Conservation (phyloP, 2,888 invertebrate genomes). For the Tricholauxania praeusta region DNA sequence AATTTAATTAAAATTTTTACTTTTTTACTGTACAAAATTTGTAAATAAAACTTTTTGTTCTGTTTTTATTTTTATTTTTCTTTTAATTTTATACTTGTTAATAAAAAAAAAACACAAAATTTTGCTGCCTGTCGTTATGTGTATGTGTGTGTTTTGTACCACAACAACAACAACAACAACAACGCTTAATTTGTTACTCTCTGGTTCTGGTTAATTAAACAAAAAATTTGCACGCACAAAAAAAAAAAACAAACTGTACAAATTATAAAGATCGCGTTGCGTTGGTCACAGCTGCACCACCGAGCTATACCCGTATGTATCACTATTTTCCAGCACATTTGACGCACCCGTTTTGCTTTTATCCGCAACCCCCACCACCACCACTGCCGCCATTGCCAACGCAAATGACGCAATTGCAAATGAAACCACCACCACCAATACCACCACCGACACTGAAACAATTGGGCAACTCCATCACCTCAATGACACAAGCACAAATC, state of each 20-base stretch:
- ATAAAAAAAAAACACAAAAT: neutral
- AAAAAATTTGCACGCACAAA: slow-evolving; percentile 15
- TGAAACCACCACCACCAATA: slow-evolving; percentile 56
- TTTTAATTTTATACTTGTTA: neutral
- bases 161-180: neutral
- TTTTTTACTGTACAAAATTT: neutral
- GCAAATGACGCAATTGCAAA: slow-evolving; percentile 54
- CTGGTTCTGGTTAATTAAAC: slow-evolving; percentile 5
- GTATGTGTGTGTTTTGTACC: slow-evolving; percentile 7
- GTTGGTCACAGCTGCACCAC: slow-evolving; percentile 73
- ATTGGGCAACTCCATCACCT: slow-evolving; percentile 53
- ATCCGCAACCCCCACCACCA: slow-evolving; percentile 67
- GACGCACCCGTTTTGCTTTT: slow-evolving; percentile 70
- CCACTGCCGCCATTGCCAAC: slow-evolving; percentile 59
- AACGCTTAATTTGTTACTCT: neutral
- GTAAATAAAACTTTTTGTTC: slow-evolving; percentile 14
- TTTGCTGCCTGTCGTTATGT: neutral
- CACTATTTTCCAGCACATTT: slow-evolving; percentile 73
- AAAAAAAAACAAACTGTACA: neutral
- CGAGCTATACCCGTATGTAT: slow-evolving; percentile 74
- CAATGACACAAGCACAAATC: slow-evolving; percentile 65
- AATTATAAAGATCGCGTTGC: slow-evolving; percentile 73
- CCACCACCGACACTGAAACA: slow-evolving; percentile 67
- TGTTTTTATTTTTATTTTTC: neutral
- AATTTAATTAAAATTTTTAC: neutral